These are phyloP conservation scores for Eublepharis macularius DNA, from an alignment of 2,113 vertebrate genomes.

Conservation along the genomic window DNA sequence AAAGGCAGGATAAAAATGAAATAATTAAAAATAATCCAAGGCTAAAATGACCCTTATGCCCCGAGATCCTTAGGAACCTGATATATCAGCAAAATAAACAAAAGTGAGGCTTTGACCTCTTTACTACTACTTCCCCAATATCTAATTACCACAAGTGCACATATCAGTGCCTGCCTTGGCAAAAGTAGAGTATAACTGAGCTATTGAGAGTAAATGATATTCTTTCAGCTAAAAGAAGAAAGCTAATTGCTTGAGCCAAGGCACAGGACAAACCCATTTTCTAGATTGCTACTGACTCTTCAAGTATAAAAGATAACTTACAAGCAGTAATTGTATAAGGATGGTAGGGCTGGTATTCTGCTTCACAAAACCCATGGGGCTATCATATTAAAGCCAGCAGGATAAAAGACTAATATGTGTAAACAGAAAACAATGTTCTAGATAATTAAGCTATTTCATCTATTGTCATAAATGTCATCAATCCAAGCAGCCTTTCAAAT, in stretches of 20 bases:
- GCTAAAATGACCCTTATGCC: not conserved
- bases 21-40: too few species aligned
- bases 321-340: not conserved
- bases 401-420: not conserved
- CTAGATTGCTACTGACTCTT: not conserved
- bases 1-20: too few species aligned
- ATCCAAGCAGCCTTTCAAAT: not conserved
- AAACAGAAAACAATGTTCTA: not conserved
- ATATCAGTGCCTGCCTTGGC: not conserved
- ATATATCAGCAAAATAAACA: not conserved
- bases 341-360: not conserved
- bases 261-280: not conserved
- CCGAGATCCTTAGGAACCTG: not conserved
- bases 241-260: not conserved
- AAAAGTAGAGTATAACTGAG: not conserved
- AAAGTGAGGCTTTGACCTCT: not conserved
- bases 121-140: not conserved
- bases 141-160: not conserved
- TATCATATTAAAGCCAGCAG: not conserved
- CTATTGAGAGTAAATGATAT: not conserved
- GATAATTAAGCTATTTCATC: not conserved
- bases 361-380: not conserved
- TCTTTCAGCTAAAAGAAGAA: not conserved
- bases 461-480: not conserved
- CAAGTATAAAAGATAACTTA: not conserved